Evolutionary conservation across 1,140 invertebrate genomes (phyloP).

Genomic region (Wasmannia auropunctata): DNA sequence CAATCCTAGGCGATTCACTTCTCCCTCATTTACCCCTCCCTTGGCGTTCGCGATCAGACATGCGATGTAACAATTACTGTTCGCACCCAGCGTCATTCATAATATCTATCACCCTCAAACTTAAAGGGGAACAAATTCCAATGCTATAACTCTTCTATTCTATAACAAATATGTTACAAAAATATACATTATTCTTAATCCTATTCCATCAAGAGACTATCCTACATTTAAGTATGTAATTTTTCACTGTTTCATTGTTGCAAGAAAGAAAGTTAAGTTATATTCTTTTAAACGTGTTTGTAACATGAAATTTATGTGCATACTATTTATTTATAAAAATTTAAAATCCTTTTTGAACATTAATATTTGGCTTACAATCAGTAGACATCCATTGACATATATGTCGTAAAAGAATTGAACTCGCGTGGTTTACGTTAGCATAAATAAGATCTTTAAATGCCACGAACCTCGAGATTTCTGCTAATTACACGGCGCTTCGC

Average conservation of each 20-base stretch:
- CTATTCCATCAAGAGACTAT: slow-evolving; percentile 1
- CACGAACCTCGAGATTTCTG: slow-evolving; percentile 67
- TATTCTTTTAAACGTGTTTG: not conserved
- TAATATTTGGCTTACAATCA: not conserved
- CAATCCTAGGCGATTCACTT: slow-evolving; percentile 75
- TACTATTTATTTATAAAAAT: not conserved
- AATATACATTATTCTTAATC: slow-evolving; percentile 28
- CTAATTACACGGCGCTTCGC: slow-evolving; percentile 73
- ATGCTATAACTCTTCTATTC: slow-evolving; percentile 28
- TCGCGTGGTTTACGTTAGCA: slow-evolving; percentile 11
- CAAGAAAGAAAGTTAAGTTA: not conserved
- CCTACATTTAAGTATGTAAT: slow-evolving; percentile 8
- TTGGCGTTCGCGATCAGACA: slow-evolving; percentile 76
- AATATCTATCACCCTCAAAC: slow-evolving; percentile 77
- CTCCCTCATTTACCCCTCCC: slow-evolving; percentile 60
- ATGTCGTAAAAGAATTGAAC: slow-evolving; percentile 58
- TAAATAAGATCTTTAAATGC: slow-evolving; percentile 69
- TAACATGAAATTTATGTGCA: not conserved
- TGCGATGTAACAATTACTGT: slow-evolving; percentile 81
- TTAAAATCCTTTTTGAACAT: not conserved
- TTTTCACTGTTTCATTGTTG: slow-evolving; percentile 3
- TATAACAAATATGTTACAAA: slow-evolving; percentile 47
- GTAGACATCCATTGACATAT: not conserved
- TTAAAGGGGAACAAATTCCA: slow-evolving; percentile 60
- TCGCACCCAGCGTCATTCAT: slow-evolving; percentile 72